These are phyloP conservation scores for Pempheris klunzingeri DNA, from an alignment of 2,797 vertebrate species.

Conservation along the genomic window DNA sequence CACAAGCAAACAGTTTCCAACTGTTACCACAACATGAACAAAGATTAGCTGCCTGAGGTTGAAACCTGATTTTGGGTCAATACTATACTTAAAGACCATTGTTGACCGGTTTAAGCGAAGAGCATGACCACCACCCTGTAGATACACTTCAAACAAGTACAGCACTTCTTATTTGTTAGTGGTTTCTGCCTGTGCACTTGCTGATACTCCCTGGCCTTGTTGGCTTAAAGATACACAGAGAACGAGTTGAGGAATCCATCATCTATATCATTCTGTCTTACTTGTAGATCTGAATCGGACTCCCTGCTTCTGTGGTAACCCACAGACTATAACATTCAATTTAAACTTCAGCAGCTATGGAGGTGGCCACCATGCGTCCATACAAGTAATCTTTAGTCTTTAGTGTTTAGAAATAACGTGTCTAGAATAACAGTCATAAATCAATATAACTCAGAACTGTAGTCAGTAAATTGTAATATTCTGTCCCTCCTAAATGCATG, in stretches of 20 bases:
- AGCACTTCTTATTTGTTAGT: slow-evolving; percentile 4
- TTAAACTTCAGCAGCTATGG: slow-evolving; percentile 9
- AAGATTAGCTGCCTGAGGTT: slow-evolving; percentile 17
- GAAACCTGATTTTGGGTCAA: slow-evolving; percentile 12
- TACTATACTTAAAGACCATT: neutral
- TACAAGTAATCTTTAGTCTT: too few relatives aligned
- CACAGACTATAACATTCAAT: neutral
- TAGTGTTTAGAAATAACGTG: too few relatives aligned
- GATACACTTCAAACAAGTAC: neutral
- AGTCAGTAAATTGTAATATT: too few relatives aligned
- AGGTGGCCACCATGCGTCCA: too few relatives aligned
- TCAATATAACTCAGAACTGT: too few relatives aligned
- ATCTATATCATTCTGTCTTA: neutral
- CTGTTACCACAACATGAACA: slow-evolving; percentile 14
- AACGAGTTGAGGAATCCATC: neutral
- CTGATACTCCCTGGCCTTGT: neutral
- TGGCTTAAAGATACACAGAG: neutral
- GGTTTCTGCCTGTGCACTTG: slow-evolving; percentile 10
- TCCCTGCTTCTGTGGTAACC: slow-evolving; percentile 14
- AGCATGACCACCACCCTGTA: neutral
- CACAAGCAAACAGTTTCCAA: slow-evolving; percentile 5
- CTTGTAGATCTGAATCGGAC: neutral
- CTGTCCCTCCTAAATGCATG: neutral
- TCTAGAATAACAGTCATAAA: too few relatives aligned
- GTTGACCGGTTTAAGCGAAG: slow-evolving; percentile 12